phyloP scores from a whole-genome alignment of 1,140 invertebrate genomes.

The Plectus sambesii region DNA sequence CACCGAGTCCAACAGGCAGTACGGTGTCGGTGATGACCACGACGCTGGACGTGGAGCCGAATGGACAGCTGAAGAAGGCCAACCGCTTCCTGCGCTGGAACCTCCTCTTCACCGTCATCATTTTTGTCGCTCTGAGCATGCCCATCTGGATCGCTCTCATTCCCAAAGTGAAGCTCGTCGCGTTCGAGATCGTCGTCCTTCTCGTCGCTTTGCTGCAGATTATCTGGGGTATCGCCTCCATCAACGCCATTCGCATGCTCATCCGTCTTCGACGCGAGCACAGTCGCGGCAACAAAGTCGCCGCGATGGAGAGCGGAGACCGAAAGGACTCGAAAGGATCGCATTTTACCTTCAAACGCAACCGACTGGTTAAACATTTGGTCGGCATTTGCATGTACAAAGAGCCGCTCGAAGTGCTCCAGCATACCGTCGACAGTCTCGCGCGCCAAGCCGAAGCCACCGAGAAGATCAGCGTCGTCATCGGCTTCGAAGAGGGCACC shows the following conservation, averaged over 20 bases:
- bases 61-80: too few relatives aligned
- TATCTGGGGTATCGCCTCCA: slow-evolving; percentile 21
- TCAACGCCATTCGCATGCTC: slow-evolving; percentile 16
- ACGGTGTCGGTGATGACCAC: too few relatives aligned
- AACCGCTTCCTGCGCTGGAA: slow-evolving; percentile 28
- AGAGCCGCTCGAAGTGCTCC: slow-evolving; percentile 24
- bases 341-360: too few relatives aligned
- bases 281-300: slow-evolving; percentile 8
- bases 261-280: neutral
- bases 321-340: too few relatives aligned
- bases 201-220: slow-evolving; percentile 17
- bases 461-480: slow-evolving; percentile 25
- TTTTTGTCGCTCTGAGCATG: slow-evolving; percentile 24
- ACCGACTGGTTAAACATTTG: slow-evolving; percentile 22
- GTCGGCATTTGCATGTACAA: slow-evolving; percentile 28
- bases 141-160: slow-evolving; percentile 28
- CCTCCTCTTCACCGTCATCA: slow-evolving; percentile 26
- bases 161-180: slow-evolving; percentile 18
- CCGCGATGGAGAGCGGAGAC: too few relatives aligned
- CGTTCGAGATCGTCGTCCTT: slow-evolving; percentile 18
- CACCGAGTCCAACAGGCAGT: too few relatives aligned
- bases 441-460: slow-evolving; percentile 21
- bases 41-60: too few relatives aligned
- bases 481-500: slow-evolving; percentile 31
- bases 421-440: slow-evolving; percentile 27